phyloP scores from a whole-genome alignment of 1,140 invertebrate genomes.

The Sarcophaga peregrina region DNA sequence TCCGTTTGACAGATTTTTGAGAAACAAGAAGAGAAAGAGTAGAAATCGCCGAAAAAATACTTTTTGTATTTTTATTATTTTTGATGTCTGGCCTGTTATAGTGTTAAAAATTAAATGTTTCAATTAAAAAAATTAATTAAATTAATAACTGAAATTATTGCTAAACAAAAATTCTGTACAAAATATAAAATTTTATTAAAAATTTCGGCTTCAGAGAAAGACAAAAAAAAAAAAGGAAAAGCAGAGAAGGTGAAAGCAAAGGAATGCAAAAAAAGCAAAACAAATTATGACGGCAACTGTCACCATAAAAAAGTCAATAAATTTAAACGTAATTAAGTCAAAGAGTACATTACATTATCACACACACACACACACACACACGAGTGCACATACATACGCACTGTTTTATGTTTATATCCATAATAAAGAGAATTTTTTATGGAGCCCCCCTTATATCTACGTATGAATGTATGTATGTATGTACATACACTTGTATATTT shows the following conservation, averaged over 20 bases:
- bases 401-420: no score
- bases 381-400: background rate
- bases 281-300: constrained; percentile 39
- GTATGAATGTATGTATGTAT: background rate
- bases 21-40: no score
- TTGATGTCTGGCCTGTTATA: no score
- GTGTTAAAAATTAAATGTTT: background rate
- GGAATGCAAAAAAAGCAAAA: constrained; percentile 5
- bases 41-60: no score
- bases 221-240: background rate
- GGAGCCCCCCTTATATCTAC: background rate
- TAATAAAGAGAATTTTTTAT: no score
- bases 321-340: constrained; percentile 38
- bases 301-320: constrained; percentile 37
- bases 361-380: background rate
- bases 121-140: background rate
- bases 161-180: no score
- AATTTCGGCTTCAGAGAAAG: background rate
- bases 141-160: no score
- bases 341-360: background rate
- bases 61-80: no score
- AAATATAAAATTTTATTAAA: no score
- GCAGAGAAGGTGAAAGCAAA: no score
- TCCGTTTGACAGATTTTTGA: no score
- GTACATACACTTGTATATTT: no score